Base-by-base conservation (phyloP, 1,140 invertebrate species). In the Octopus bimaculoides region DNA sequence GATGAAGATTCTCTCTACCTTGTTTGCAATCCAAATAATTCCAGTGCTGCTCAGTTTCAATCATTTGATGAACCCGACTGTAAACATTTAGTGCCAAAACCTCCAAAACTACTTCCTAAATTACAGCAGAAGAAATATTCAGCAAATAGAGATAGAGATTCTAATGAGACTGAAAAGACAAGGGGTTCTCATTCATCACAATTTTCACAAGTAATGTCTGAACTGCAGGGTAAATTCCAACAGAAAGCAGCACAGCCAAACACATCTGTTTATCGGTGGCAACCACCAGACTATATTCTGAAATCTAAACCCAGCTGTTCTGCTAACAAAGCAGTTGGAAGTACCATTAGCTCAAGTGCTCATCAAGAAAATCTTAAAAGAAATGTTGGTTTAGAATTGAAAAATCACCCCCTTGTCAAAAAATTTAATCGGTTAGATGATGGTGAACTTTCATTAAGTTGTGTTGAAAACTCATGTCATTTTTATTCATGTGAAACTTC, bases 331-430 rank as follows among this genome's bases (percentile, higher is more conserved):
- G 26, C 26, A 41, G 26, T 41, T 41, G 26, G 26, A 41, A 41
- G 26, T 41, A 41, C 26, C 26, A 41, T 41, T 41, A 41, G 1
- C 26, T 41, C 26, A 41, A 41, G 3, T 3, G 3, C 26, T 41
- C 26, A 41, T 41, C 26, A 41, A 41, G 26, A 71, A 71, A 5
- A 14, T 6, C 14, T 71, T 12, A 71, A 71, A 20, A 71, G 26
- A 71, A 71, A 17, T n/a, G 66, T 71, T 71, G 66, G 66, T 9
- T 5, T 71, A 71, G 66, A 71, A 71, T 71, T 71, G 26, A 71
- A 71, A 17, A 14, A 71, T 20, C 66, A 71, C 26, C 66, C 66
- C 4, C 66, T 71, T 71, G 66, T 71, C 26, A 71, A 71, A 71
- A 71, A 20, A 41, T 41, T 41, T 41, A 41, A 41, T 41, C 26